Percentiles rank a stretch among this genome's conserved stretches.
Evolutionary conservation across 92 coral and sea anemone species (phyloP).

Genomic region (Isaurus tuberculatus): DNA sequence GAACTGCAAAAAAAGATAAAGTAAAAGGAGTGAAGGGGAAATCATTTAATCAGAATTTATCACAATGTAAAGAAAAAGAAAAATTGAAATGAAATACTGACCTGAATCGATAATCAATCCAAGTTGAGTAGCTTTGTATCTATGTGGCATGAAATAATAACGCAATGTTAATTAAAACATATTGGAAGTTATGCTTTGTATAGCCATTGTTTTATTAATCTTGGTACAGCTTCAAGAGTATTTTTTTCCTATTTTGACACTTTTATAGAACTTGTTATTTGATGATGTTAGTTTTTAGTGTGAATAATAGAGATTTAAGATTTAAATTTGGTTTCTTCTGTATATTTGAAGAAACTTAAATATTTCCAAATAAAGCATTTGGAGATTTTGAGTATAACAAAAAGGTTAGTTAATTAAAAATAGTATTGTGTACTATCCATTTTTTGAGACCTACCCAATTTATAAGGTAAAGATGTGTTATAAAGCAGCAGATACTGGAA

Average conservation of each 20-base stretch:
- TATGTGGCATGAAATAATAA: slow-evolving; percentile 9
- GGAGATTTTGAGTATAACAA: slow-evolving; percentile 2
- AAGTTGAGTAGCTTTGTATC: slow-evolving; percentile 15
- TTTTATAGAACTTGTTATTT: slow-evolving; percentile 21
- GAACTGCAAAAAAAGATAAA: slow-evolving; percentile 20
- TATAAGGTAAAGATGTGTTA: slow-evolving; percentile 12
- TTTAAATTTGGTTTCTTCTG: slow-evolving; percentile 11
- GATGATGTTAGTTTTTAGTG: slow-evolving; percentile 7
- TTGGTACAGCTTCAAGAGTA: slow-evolving; percentile 12
- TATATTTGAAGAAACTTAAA: slow-evolving; percentile 18
- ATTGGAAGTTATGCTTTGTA: slow-evolving; percentile 22
- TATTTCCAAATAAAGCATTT: not conserved
- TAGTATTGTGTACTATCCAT: slow-evolving; percentile 16
- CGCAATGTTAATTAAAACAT: slow-evolving; percentile 13
- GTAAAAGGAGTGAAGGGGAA: slow-evolving; percentile 13
- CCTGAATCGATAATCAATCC: slow-evolving; percentile 15
- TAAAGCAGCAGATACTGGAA: slow-evolving; percentile 20
- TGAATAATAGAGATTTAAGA: slow-evolving; percentile 16
- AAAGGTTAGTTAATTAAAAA: slow-evolving; percentile 15
- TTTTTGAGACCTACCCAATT: slow-evolving; percentile 6
- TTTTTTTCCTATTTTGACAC: slow-evolving; percentile 15
- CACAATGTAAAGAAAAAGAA: not conserved
- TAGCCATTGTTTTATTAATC: slow-evolving; percentile 25
- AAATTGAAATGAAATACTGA: slow-evolving; percentile 23
- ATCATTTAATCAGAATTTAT: slow-evolving; percentile 6